A percentile compares a stretch with the other conserved stretches of the same genome.
These are phyloP conservation scores for Oryzias sinensis DNA, from an alignment of 2,797 vertebrate genomes.

Conservation along the genomic window DNA sequence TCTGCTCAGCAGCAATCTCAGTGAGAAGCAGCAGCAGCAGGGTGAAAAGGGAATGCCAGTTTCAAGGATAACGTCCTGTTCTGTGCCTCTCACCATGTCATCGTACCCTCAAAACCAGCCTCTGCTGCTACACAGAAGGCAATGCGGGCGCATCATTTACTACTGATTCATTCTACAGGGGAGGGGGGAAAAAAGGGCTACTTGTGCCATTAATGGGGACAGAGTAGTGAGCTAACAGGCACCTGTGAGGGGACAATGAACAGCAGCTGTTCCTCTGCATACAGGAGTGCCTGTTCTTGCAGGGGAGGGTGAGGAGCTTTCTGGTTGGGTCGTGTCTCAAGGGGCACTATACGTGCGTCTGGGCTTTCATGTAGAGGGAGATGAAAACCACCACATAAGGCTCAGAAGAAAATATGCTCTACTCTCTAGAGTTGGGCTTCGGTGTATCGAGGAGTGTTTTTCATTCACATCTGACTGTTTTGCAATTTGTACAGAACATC, in stretches of 20 bases:
- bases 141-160: constrained; percentile 54
- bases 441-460: constrained; percentile 35
- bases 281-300: constrained; percentile 71
- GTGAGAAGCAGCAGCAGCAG: neutral
- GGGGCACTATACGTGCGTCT: constrained; percentile 32
- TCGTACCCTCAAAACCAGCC: constrained; percentile 27
- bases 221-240: constrained; percentile 51
- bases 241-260: constrained; percentile 64
- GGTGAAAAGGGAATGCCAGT: constrained; percentile 19
- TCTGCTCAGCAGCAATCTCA: constrained; percentile 23
- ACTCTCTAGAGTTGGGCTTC: constrained; percentile 10
- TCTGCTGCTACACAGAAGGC: constrained; percentile 16
- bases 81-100: constrained; percentile 59
- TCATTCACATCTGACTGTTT: constrained; percentile 2
- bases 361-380: constrained; percentile 13
- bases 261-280: constrained; percentile 73
- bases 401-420: constrained; percentile 8
- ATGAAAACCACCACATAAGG: constrained; percentile 5
- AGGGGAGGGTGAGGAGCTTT: constrained; percentile 43
- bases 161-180: constrained; percentile 39
- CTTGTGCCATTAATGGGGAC: constrained; percentile 64
- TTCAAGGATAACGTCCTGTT: constrained; percentile 39
- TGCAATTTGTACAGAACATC: neutral
- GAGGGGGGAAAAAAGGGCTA: constrained; percentile 15
- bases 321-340: constrained; percentile 64